Base-by-base conservation (phyloP, 2,797 vertebrate species). In the Orestias chungarensis region DNA sequence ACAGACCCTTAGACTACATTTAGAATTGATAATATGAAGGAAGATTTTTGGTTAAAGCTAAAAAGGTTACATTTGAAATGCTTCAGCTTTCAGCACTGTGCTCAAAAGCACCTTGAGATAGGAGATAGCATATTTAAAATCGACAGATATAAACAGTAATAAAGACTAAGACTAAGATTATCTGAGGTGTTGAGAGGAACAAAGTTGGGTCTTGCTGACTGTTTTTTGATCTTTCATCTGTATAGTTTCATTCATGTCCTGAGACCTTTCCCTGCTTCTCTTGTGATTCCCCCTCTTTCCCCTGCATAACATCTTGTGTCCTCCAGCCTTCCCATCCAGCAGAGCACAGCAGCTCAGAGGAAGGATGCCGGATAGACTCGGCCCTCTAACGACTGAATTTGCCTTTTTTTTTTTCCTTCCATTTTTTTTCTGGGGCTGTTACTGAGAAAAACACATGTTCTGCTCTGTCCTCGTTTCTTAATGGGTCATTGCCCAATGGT, bases 381-480 rank as follows among this genome's bases (percentile, higher is more conserved):
- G 70, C 64, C 82, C 83, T 86, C 89, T 84, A 86, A 85, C 80
- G 55, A 77, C 74, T 80, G 76, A 85, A 80, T 78, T 82, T 81
- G 65, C 71, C 66, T 78, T 14, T 46, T 33, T 20, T 43, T 68
- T 31, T 44, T 59, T 76, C 64, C 49, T 43, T 71, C 29, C 49
- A 67, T 35, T 64, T 66, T 81, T 82, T 78, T 86, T 80, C 73
- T 42, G 69, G 75, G 78, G 83, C 85, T 87, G 47, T 84, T 80
- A 71, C 84, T 76, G 69, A 82, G 76, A 81, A 64, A 74, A 84
- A 86, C 85, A 87, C 86, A 88, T 86, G 83, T 82, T 89, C 74
- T 33, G 42, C 77, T 82, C 79, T 85, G 78, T 75, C 76, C 84
- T 81, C 72, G 33, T 57, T 68, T 79, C 68, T 71, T 55, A 71